A percentile compares a stretch with the other conserved stretches of the same genome.
Evolutionary conservation across 2,113 vertebrate species (phyloP).

Genomic region (Dasypus novemcinctus): DNA sequence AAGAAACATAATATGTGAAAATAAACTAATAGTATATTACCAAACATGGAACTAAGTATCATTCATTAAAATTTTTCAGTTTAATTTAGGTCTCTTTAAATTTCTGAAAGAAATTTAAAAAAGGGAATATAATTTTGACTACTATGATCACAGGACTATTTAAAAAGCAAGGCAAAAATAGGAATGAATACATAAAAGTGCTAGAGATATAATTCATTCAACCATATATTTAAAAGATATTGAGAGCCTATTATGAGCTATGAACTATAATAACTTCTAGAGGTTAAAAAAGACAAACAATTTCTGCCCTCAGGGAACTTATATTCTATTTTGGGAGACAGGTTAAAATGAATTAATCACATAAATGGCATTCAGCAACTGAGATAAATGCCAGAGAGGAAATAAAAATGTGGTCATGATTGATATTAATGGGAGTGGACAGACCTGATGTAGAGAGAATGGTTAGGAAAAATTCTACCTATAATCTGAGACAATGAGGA

Average conservation of each 20-base stretch:
- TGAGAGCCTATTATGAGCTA: not conserved
- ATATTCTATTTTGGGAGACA: not conserved
- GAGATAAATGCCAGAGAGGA: not conserved
- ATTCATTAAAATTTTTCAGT: not conserved
- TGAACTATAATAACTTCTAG: not conserved
- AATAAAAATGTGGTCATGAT: not conserved
- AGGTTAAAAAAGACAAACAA: not conserved
- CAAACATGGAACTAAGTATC: not conserved
- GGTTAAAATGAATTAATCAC: not conserved
- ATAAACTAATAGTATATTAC: not conserved
- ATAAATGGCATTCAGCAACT: not conserved
- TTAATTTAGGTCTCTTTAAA: not conserved
- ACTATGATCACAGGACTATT: not conserved
- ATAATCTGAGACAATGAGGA: not conserved
- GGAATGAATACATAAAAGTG: not conserved
- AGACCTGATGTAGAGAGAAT: not conserved
- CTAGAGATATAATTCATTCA: not conserved
- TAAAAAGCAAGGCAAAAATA: not conserved
- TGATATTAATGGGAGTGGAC: no score
- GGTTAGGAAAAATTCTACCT: not conserved
- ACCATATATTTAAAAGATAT: not conserved
- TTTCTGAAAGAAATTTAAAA: not conserved
- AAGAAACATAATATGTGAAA: not conserved
- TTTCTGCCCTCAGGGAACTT: not conserved
- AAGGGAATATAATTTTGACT: not conserved